phyloP scores from a whole-genome alignment of 2,888 invertebrate genomes.

The Dryomyza anilis region DNA sequence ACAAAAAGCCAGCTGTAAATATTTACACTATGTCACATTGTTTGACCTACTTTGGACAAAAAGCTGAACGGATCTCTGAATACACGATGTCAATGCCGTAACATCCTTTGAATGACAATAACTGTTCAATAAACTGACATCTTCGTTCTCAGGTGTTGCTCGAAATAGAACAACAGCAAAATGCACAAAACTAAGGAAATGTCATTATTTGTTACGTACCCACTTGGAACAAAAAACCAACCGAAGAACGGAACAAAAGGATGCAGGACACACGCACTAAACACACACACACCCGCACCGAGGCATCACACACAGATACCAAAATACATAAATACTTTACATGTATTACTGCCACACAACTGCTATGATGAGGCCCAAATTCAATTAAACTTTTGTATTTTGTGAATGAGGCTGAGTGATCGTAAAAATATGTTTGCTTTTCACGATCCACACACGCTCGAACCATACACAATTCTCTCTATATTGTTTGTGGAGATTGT shows the following conservation, averaged over 20 bases:
- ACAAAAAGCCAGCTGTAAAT: conserved; percentile 9
- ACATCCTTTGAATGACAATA: background rate
- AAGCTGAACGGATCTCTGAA: background rate
- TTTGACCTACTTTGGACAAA: background rate
- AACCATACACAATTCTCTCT: too few species aligned
- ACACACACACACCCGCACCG: background rate
- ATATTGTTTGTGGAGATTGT: too few species aligned
- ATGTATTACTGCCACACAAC: background rate
- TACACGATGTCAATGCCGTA: background rate
- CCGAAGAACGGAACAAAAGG: background rate
- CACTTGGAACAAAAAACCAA: background rate
- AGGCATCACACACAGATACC: too few species aligned
- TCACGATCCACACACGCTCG: background rate
- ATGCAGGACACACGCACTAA: background rate
- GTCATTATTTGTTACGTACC: conserved; percentile 41
- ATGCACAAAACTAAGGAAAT: conserved; percentile 51
- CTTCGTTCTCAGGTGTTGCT: conserved; percentile 30
- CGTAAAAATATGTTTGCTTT: background rate
- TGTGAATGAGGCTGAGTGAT: background rate
- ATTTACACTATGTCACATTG: background rate
- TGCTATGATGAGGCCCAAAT: background rate
- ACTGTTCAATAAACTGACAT: too few species aligned
- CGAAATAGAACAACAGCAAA: conserved; percentile 8
- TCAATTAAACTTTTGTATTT: conserved; percentile 3
- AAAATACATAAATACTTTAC: too few species aligned